Percentiles rank a stretch among this genome's conserved stretches.
Conservation (phyloP, 2,888 invertebrate genomes). For the Antheraea assamensis region DNA sequence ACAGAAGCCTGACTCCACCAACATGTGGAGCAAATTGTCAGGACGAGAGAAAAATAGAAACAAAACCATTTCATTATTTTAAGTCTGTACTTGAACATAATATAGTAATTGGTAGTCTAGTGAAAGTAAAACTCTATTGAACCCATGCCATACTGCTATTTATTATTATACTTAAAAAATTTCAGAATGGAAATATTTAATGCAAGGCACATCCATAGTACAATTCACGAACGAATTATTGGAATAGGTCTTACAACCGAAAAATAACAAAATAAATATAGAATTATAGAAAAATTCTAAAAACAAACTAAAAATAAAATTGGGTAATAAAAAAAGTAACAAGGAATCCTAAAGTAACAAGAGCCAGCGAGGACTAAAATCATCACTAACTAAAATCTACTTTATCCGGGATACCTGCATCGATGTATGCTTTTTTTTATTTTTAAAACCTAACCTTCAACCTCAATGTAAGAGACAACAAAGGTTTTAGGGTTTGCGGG, state of each 20-base stretch:
- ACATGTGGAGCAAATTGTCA: no score
- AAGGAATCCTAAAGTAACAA: background rate
- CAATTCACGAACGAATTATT: background rate
- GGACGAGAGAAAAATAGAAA: background rate
- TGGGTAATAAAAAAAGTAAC: background rate
- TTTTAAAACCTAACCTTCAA: no score
- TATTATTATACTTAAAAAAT: background rate
- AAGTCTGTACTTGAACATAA: background rate
- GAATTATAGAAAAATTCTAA: background rate
- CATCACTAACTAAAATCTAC: no score
- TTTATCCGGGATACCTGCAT: no score
- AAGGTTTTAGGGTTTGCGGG: no score
- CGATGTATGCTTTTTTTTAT: no score
- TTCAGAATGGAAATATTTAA: background rate
- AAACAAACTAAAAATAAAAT: background rate
- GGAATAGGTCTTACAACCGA: background rate
- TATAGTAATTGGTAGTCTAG: background rate
- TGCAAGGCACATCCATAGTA: background rate
- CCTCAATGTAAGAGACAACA: no score
- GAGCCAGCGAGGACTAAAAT: background rate
- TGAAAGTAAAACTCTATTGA: background rate
- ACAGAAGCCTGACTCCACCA: no score
- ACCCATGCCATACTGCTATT: background rate
- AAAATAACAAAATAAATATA: background rate
- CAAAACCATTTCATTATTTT: background rate